Base-by-base conservation (phyloP, 2,888 invertebrate species). In the Cosmia trapezina region DNA sequence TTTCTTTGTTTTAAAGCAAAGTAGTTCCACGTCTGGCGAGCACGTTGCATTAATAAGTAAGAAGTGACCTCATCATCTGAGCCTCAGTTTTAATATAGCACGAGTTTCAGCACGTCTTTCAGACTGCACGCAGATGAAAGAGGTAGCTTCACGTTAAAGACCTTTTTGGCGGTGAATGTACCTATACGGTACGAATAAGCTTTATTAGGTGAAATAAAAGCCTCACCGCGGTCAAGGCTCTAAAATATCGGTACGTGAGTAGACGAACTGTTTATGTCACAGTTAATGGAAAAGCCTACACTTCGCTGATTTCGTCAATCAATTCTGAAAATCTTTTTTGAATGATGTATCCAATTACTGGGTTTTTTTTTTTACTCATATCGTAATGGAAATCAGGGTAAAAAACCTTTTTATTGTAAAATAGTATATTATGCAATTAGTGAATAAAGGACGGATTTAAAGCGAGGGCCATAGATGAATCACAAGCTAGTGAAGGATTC, bases 171-270 rank as follows among this genome's bases (percentile, higher is more conserved):
- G 59, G 59, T 73, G 79, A 77, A 78, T 78, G 69, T 79, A 78
- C 78, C 72, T 17, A n/a, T n/a, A 56, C 73, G 79, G 71, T 86
- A 87, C 85, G 80, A 85, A 70, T 68, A 68, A 82, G 79, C 66
- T 81, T 83, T 87, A 83, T 76, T 78, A 78, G 57, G 70, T 79
- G 75, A 82, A 87, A 81, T 79, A 83, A 81, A 82, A 78, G 80
- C 74, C 41, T 45, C 73, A 43, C 70, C 63, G 70, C 81, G 86
- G 84, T 84, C 87, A 87, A 85, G 87, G 86, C 76, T 83, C 56
- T 51, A 78, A 86, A 66, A 70, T 61, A 70, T 61, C 51, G 54
- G 22, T 72, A 68, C 64, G 73, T 62, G 71, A 62, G 69, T 65
- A 65, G 66, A 68, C 70, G 70, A 69, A 68, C 73, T 33, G 2